These are phyloP conservation scores for Spondyliosoma cantharus DNA, from an alignment of 2,797 vertebrate species.

Conservation along the genomic window DNA sequence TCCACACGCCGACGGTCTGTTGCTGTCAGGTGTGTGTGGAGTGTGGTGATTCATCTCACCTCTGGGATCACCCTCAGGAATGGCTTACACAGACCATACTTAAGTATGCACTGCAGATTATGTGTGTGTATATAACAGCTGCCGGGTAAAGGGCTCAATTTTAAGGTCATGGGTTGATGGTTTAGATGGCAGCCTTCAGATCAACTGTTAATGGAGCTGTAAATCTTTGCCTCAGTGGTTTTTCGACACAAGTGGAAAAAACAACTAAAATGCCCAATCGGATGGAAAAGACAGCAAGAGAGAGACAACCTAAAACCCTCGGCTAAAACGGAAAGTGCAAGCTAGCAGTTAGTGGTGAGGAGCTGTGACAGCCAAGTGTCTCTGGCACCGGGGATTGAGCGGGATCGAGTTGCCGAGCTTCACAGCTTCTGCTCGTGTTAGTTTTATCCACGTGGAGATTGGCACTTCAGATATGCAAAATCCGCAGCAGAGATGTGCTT, in stretches of 20 bases:
- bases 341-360: slow-evolving; percentile 79
- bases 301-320: slow-evolving; percentile 43
- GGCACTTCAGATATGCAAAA: slow-evolving; percentile 40
- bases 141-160: background rate
- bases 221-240: slow-evolving; percentile 40
- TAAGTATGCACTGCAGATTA: background rate
- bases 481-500: slow-evolving; percentile 8
- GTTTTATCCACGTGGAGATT: slow-evolving; percentile 68
- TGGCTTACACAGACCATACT: slow-evolving; percentile 20
- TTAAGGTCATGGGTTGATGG: background rate
- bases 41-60: slow-evolving; percentile 36
- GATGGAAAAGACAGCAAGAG: slow-evolving; percentile 59
- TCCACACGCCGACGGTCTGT: slow-evolving; percentile 20
- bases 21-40: slow-evolving; percentile 32
- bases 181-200: slow-evolving; percentile 3
- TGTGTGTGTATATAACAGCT: background rate
- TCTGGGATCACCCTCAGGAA: slow-evolving; percentile 29
- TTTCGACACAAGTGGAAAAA: slow-evolving; percentile 59
- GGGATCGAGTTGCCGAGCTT: slow-evolving; percentile 57
- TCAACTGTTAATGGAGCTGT: slow-evolving; percentile 42
- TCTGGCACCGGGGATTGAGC: slow-evolving; percentile 53
- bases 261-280: slow-evolving; percentile 32
- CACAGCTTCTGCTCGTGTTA: slow-evolving; percentile 49
- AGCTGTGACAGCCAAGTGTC: slow-evolving; percentile 74
- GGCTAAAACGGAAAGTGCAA: slow-evolving; percentile 62